phyloP scores from a whole-genome alignment of 2,113 vertebrate species.

The Mesocricetus auratus region DNA sequence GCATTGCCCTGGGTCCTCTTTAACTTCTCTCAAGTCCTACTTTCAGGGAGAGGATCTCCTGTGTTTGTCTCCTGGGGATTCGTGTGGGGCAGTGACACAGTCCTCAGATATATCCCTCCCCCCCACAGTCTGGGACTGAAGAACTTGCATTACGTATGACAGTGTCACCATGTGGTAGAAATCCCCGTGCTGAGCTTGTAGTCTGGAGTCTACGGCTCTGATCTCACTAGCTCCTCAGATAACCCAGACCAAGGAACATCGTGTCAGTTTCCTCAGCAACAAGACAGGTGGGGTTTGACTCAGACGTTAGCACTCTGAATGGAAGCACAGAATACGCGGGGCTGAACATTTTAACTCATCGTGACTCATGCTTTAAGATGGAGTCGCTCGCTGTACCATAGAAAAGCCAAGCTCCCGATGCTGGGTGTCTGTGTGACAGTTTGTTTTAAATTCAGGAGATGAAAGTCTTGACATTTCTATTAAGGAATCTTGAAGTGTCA shows the following conservation, averaged over 20 bases:
- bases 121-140: background rate
- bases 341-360: background rate
- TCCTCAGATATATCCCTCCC: background rate
- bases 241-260: background rate
- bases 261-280: conserved; percentile 2
- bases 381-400: background rate
- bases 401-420: conserved; percentile 10
- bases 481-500: conserved; percentile 42
- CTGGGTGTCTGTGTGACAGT: background rate
- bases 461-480: conserved; percentile 45
- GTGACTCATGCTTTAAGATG: background rate
- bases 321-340: background rate
- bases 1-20: background rate
- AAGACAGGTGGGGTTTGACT: background rate
- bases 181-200: background rate
- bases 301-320: background rate
- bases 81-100: background rate
- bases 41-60: background rate
- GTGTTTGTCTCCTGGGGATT: background rate
- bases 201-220: background rate
- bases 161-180: background rate
- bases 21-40: background rate
- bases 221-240: background rate
- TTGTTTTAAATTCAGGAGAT: conserved; percentile 39
- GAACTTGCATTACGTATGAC: background rate